phyloP scores from a whole-genome alignment of 2,113 vertebrate species.

The Lamprotornis superbus region DNA sequence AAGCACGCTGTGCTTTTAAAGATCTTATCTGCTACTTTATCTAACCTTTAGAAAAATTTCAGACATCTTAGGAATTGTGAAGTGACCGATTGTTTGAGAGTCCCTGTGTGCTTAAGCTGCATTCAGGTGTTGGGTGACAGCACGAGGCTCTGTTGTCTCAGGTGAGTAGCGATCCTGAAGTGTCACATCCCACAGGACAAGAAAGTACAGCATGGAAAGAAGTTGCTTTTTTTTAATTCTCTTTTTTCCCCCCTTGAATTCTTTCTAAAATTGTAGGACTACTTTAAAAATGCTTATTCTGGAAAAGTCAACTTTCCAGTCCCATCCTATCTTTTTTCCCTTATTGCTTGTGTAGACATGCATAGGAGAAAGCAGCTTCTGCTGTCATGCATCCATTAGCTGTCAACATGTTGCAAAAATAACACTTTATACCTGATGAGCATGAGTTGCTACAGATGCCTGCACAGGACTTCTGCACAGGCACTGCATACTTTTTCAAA shows the following conservation, averaged over 20 bases:
- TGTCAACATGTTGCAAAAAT: not conserved
- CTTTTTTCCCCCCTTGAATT: not conserved
- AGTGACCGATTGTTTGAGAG: slow-evolving; percentile 65
- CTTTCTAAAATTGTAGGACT: not conserved
- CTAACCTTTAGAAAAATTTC: slow-evolving; percentile 78
- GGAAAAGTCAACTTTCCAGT: not conserved
- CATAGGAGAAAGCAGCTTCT: not conserved
- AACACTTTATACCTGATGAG: not conserved
- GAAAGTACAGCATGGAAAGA: not conserved
- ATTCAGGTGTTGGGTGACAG: slow-evolving; percentile 66
- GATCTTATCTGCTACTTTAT: slow-evolving; percentile 74
- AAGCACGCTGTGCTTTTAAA: slow-evolving; percentile 60
- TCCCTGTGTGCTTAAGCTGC: slow-evolving; percentile 49
- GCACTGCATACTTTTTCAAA: not conserved
- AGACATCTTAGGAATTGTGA: slow-evolving; percentile 75
- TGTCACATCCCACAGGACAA: not conserved
- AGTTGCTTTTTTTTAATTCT: not conserved
- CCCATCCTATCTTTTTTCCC: not conserved
- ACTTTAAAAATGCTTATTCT: not conserved
- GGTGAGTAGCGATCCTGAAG: slow-evolving; percentile 43
- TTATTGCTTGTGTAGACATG: not conserved
- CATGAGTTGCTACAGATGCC: not conserved
- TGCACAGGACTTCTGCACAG: not conserved
- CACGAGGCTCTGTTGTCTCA: slow-evolving; percentile 63
- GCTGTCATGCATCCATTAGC: not conserved